Percentiles rank a stretch among this genome's conserved stretches.
Conservation (phyloP, 2,888 invertebrate genomes). For the Eupithecia insigniata region DNA sequence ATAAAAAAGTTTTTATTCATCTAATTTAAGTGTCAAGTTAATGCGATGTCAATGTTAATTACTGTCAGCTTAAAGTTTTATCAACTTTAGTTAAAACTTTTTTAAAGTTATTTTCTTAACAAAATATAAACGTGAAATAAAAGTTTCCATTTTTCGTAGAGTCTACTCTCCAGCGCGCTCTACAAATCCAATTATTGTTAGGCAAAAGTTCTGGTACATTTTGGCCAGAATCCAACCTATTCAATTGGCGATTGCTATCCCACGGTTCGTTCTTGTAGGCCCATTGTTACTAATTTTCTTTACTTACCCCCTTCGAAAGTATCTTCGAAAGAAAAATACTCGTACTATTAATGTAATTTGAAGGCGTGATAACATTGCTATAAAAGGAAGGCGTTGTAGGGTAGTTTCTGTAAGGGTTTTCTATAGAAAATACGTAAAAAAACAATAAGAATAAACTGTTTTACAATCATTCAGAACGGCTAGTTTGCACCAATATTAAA, state of each 20-base stretch:
- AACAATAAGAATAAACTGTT: neutral
- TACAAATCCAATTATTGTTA: constrained; percentile 78
- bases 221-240: constrained; percentile 74
- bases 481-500: too few relatives aligned
- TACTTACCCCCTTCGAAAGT: constrained; percentile 24
- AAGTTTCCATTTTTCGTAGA: constrained; percentile 20
- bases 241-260: constrained; percentile 68
- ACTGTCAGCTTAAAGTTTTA: neutral
- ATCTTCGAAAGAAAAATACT: neutral
- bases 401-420: neutral
- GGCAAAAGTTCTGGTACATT: constrained; percentile 68
- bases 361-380: neutral
- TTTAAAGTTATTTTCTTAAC: neutral
- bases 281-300: constrained; percentile 66
- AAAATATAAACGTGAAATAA: neutral
- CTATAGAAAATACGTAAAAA: neutral
- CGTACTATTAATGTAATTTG: neutral
- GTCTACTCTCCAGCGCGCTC: constrained; percentile 40
- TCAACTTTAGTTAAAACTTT: neutral
- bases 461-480: too few relatives aligned
- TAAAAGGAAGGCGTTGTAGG: neutral
- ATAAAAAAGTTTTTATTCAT: too few relatives aligned
- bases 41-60: neutral
- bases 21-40: too few relatives aligned
- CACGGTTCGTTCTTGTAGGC: constrained; percentile 49